A percentile compares a stretch with the other conserved stretches of the same genome.
These are phyloP conservation scores for Steinernema khuongi DNA, from an alignment of 1,140 invertebrate species.

Conservation along the genomic window DNA sequence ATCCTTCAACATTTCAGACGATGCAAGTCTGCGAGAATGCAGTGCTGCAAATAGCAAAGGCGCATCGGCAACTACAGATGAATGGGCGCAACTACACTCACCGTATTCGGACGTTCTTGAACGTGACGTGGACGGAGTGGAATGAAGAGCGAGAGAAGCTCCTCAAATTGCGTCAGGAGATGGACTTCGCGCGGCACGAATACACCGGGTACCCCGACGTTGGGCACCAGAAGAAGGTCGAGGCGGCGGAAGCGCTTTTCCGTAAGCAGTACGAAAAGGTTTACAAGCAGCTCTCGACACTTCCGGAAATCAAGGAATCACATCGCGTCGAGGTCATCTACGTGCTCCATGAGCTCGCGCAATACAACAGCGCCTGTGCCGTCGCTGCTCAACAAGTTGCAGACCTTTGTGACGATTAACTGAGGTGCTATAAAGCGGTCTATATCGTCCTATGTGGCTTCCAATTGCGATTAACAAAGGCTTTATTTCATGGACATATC, in stretches of 20 bases:
- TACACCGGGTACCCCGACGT: background rate
- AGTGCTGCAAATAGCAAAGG: background rate
- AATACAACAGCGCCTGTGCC: background rate
- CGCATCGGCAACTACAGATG: background rate
- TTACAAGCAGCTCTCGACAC: background rate
- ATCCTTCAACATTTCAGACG: background rate
- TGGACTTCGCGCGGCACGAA: conserved; percentile 1
- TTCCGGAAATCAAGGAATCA: background rate
- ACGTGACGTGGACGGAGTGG: background rate
- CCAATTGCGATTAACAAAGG: too few relatives aligned
- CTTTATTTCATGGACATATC: too few relatives aligned
- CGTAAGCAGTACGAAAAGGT: background rate
- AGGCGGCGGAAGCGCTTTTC: background rate
- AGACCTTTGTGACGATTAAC: background rate
- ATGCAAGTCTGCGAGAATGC: background rate
- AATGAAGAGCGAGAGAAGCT: background rate
- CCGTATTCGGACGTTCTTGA: background rate
- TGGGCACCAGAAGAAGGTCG: background rate
- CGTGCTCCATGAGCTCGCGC: background rate
- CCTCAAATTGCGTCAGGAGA: background rate
- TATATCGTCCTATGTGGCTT: background rate
- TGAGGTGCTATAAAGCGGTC: background rate
- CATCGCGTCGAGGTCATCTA: background rate
- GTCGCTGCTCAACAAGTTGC: background rate
- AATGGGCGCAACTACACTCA: background rate